A percentile compares a stretch with the other conserved stretches of the same genome.
These are phyloP conservation scores for Leptestheria dahalacensis DNA, from an alignment of 1,140 invertebrate species.

Conservation along the genomic window DNA sequence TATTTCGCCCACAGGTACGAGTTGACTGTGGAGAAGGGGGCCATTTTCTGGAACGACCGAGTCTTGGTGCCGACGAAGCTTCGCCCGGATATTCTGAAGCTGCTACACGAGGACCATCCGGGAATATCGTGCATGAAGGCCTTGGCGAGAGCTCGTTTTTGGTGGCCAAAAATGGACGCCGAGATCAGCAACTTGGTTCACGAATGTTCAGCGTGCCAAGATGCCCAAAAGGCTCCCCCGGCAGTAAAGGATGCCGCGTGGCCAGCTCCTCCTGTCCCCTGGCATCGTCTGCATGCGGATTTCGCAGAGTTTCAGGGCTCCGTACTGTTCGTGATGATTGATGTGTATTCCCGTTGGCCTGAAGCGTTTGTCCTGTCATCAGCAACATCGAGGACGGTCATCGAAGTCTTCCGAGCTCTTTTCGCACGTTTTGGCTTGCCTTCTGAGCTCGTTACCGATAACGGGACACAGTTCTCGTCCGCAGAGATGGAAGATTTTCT, in stretches of 20 bases:
- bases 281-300: slow-evolving; percentile 26
- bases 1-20: slow-evolving; percentile 6
- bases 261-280: slow-evolving; percentile 5
- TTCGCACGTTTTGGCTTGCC: slow-evolving; percentile 29
- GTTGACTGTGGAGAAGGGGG: slow-evolving; percentile 9
- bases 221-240: slow-evolving; percentile 8
- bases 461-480: slow-evolving; percentile 29
- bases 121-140: slow-evolving; percentile 33
- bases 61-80: slow-evolving; percentile 27
- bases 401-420: slow-evolving; percentile 21
- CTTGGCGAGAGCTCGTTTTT: slow-evolving; percentile 25
- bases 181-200: not conserved
- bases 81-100: slow-evolving; percentile 21
- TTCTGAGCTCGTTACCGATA: slow-evolving; percentile 28
- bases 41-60: slow-evolving; percentile 23
- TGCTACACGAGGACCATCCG: slow-evolving; percentile 28
- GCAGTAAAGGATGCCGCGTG: slow-evolving; percentile 3
- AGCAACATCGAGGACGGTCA: slow-evolving; percentile 13
- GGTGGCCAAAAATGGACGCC: slow-evolving; percentile 31
- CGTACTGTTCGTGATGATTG: slow-evolving; percentile 30
- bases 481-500: slow-evolving; percentile 28
- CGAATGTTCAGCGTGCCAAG: slow-evolving; percentile 15
- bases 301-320: slow-evolving; percentile 27
- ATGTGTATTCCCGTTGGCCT: slow-evolving; percentile 33
- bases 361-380: slow-evolving; percentile 21